Evolutionary conservation across 2,113 vertebrate species (phyloP), one percentile per base, ranked within the genome.

Genomic region (Zosterops lateralis): DNA sequence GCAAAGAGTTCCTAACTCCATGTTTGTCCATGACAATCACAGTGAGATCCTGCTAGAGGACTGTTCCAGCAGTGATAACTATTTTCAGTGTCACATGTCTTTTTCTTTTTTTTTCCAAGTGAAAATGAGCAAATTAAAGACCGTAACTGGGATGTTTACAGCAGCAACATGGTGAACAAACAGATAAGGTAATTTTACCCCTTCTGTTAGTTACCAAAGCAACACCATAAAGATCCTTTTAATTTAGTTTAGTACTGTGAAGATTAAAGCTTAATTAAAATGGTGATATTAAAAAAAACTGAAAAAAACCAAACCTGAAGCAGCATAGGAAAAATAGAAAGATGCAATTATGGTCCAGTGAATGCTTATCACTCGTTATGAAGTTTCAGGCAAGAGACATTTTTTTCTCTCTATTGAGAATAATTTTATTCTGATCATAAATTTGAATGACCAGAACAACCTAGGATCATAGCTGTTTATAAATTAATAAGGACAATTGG

Each of bases 191-290:
- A 88, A 93, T 94, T 94, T 90, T 93, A 70, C 36, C 77, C 85
- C 75, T 95, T 83, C 86, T 92, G 68, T 61, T 85, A 76, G 77
- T 94, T 94, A 87, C 90, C 83, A 92, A 89, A 96, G 70, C 92
- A 93, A 74, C 67, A 71, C 50, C 84, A 91, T 94, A 78, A 94
- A 91, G 77, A 89, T 72, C 62, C 78, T 96, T 89, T 95, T 95
- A 97, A 85, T 96, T 96, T 96, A 82, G 84, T 96, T 96, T 96
- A 95, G 73, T 94, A 51, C 53, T 87, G 75, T 71, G 62, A 97
- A 88, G 85, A 96, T 96, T 97, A 95, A 97, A 94, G 54, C 87
- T 97, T 97, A 97, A 98, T 96, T 97, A 95, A 97, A 97, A 94
- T 80, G 56, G 56, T 94, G 85, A 93, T 96, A 95, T 93, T 94